phyloP scores from a whole-genome alignment of 30 jellyfish, hydroid and myxozoan genomes.

The Hydractinia symbiolongicarpus region DNA sequence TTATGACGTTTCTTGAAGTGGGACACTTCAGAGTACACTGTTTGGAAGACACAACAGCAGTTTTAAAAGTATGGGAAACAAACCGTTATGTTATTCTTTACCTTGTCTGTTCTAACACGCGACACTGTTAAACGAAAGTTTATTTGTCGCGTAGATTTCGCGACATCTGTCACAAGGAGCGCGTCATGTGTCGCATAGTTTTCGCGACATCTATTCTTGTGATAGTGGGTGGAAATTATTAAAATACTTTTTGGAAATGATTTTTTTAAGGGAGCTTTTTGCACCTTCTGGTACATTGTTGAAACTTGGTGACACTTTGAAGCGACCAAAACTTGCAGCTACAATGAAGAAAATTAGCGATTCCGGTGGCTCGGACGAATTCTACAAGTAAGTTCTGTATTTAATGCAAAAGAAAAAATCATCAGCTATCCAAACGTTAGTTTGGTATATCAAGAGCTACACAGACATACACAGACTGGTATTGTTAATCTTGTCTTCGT shows the following conservation, averaged over 20 bases:
- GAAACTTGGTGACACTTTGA: conserved; percentile 60
- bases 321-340: conserved; percentile 81
- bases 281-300: conserved; percentile 86
- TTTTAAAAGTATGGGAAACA: no score
- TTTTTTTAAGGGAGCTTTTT: conserved; percentile 51
- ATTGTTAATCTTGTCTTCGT: neutral
- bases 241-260: neutral
- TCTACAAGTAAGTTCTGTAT: conserved; percentile 62
- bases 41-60: no score
- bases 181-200: no score
- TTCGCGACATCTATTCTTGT: no score
- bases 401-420: neutral
- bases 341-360: conserved; percentile 77
- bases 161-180: no score
- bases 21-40: no score
- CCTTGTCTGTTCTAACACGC: no score
- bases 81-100: no score
- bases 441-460: neutral
- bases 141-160: no score
- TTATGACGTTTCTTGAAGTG: no score
- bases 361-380: conserved; percentile 73
- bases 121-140: no score
- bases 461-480: neutral
- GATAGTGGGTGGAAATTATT: no score
- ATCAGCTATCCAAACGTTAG: neutral